Evolutionary conservation across 2,113 vertebrate genomes (phyloP).

Genomic region (Picathartes gymnocephalus): DNA sequence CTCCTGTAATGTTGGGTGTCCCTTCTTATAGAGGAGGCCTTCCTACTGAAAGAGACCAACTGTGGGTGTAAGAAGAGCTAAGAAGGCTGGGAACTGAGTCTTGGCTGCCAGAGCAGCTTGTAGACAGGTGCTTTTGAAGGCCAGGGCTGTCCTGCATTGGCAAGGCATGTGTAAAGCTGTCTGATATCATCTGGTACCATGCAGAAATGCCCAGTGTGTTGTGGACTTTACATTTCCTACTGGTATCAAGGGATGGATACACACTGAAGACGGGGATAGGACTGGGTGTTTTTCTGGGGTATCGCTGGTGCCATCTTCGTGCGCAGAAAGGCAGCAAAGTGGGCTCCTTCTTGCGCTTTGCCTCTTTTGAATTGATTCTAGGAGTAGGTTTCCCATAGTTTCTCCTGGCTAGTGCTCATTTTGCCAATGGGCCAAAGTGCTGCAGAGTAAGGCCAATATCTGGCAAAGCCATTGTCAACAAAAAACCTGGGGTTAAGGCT

Average conservation of each 20-base stretch:
- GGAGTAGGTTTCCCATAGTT: not conserved
- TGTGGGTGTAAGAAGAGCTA: not conserved
- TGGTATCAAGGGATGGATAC: not conserved
- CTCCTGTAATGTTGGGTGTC: not conserved
- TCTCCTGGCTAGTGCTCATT: not conserved
- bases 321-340: not conserved
- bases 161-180: not conserved
- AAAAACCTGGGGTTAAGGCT: not conserved
- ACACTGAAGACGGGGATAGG: not conserved
- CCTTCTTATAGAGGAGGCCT: not conserved
- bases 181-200: not conserved
- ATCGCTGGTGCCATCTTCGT: not conserved
- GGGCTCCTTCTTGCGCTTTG: not conserved
- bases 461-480: not conserved
- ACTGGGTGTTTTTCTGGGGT: not conserved
- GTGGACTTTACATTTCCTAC: not conserved
- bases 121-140: not conserved
- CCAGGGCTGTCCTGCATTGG: not conserved
- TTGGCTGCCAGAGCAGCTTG: not conserved
- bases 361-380: not conserved
- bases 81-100: not conserved
- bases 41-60: not conserved
- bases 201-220: not conserved
- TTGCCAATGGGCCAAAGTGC: not conserved
- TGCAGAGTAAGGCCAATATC: not conserved